Conservation (phyloP, 2,797 vertebrate genomes). For the Adrianichthys oophorus region DNA sequence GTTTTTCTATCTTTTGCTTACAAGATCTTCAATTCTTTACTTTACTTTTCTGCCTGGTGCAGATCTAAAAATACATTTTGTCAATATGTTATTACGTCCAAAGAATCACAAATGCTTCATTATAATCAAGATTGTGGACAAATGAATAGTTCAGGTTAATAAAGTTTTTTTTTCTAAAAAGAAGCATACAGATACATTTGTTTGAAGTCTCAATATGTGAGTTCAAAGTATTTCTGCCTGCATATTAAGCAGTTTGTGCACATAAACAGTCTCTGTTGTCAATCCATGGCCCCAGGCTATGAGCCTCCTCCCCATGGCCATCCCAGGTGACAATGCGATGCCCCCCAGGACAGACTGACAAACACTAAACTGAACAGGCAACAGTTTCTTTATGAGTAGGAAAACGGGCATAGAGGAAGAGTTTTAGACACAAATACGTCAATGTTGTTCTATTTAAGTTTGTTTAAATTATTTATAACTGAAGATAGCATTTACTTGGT, state of each 20-base stretch:
- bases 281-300: slow-evolving; percentile 37
- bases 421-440: too few species aligned
- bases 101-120: background rate
- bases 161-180: slow-evolving; percentile 10
- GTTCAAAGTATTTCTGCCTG: slow-evolving; percentile 40
- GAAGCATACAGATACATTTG: slow-evolving; percentile 21
- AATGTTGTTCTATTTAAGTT: too few species aligned
- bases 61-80: background rate
- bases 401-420: background rate
- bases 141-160: slow-evolving; percentile 2
- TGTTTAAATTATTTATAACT: too few species aligned
- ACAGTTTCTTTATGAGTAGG: slow-evolving; percentile 1
- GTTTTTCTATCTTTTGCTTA: background rate
- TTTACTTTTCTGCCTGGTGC: background rate
- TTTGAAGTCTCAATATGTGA: slow-evolving; percentile 26
- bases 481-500: too few species aligned
- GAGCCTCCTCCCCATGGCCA: slow-evolving; percentile 36
- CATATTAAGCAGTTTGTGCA: slow-evolving; percentile 32
- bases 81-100: background rate
- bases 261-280: slow-evolving; percentile 22
- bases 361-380: slow-evolving; percentile 1
- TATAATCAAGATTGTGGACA: background rate
- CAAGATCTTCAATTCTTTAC: background rate
- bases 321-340: slow-evolving; percentile 32
- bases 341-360: slow-evolving; percentile 7